phyloP scores from a whole-genome alignment of 1,140 invertebrate genomes.

The Trachelipus rathkii region DNA sequence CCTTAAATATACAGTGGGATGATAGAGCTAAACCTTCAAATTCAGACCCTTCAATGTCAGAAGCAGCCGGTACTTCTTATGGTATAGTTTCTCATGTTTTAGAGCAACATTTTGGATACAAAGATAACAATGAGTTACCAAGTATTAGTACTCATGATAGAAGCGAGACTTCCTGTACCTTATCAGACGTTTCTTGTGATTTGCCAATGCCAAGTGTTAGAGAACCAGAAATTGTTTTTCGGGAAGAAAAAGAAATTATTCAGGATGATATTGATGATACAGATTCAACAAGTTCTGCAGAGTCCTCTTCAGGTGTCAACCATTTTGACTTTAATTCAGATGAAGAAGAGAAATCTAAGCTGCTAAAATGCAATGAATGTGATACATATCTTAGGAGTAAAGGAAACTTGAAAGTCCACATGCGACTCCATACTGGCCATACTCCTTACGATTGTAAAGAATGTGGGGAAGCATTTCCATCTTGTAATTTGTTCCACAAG shows the following conservation, averaged over 20 bases:
- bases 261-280: background rate
- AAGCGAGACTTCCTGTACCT: background rate
- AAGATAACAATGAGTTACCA: background rate
- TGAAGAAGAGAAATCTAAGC: background rate
- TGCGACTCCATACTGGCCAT: slow-evolving; percentile 52
- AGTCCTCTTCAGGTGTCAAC: background rate
- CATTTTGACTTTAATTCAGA: background rate
- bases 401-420: slow-evolving; percentile 54
- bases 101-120: background rate
- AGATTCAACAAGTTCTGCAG: background rate
- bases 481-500: slow-evolving; percentile 77
- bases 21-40: background rate
- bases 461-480: slow-evolving; percentile 53
- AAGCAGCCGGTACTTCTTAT: background rate
- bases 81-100: background rate
- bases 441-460: slow-evolving; percentile 53
- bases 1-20: background rate
- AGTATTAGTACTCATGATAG: background rate
- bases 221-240: background rate
- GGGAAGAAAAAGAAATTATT: background rate
- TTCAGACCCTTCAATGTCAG: background rate
- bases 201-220: background rate
- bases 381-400: background rate
- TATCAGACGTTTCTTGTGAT: background rate
- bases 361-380: background rate